These are phyloP conservation scores for Orius insidiosus DNA, from an alignment of 1,140 invertebrate species.

Conservation along the genomic window DNA sequence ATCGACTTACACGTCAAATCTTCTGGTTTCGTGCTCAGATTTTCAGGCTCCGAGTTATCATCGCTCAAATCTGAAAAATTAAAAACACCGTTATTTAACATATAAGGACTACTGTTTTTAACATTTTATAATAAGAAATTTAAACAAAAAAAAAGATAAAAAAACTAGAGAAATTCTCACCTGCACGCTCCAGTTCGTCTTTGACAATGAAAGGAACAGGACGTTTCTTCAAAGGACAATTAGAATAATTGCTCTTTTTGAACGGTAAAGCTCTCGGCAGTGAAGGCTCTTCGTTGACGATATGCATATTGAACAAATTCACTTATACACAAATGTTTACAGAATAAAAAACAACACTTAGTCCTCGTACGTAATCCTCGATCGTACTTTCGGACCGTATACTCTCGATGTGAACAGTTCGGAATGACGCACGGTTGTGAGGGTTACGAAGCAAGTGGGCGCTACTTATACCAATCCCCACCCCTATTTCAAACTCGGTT, in stretches of 20 bases:
- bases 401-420: background rate
- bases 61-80: slow-evolving; percentile 26
- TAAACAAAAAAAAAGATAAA: slow-evolving; percentile 3
- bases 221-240: slow-evolving; percentile 78
- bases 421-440: slow-evolving; percentile 2
- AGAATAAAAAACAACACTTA: slow-evolving; percentile 1
- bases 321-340: background rate
- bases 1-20: slow-evolving; percentile 41
- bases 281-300: slow-evolving; percentile 18
- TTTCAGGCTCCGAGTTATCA: slow-evolving; percentile 68
- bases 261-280: slow-evolving; percentile 33
- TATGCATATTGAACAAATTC: slow-evolving; percentile 13
- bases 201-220: slow-evolving; percentile 45
- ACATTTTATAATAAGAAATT: slow-evolving; percentile 3
- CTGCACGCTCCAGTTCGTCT: slow-evolving; percentile 18
- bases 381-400: background rate
- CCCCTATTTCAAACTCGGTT: too few relatives aligned
- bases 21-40: slow-evolving; percentile 72
- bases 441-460: background rate
- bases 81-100: slow-evolving; percentile 1
- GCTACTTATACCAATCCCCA: slow-evolving; percentile 7
- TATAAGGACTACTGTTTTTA: too few relatives aligned
- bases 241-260: slow-evolving; percentile 70
- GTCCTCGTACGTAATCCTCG: background rate
- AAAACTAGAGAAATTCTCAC: slow-evolving; percentile 15